Evolutionary conservation across 1,140 invertebrate genomes (phyloP).

Genomic region (Liolophura sinensis): DNA sequence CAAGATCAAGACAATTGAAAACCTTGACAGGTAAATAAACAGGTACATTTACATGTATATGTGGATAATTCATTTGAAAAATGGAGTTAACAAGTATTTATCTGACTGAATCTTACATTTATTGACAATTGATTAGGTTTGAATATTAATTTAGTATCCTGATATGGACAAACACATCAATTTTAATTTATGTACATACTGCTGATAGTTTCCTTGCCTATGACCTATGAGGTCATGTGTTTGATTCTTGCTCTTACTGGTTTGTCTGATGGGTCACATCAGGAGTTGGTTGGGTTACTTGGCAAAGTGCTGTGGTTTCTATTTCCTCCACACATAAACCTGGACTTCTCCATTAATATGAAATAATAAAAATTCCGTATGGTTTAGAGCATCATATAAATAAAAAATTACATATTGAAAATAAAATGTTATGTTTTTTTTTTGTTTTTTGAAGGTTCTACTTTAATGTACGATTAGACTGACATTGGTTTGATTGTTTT

Average conservation of each 20-base stretch:
- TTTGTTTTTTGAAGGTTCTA: not conserved
- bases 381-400: not conserved
- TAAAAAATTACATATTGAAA: not conserved
- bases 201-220: too few relatives aligned
- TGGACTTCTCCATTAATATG: too few relatives aligned
- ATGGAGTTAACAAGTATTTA: too few relatives aligned
- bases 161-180: too few relatives aligned
- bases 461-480: not conserved
- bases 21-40: slow-evolving; percentile 39
- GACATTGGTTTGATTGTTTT: slow-evolving; percentile 10
- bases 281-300: not conserved
- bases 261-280: not conserved
- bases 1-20: slow-evolving; percentile 41
- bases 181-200: too few relatives aligned
- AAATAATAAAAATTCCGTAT: too few relatives aligned
- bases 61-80: not conserved
- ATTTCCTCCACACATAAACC: not conserved
- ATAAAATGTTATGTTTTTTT: not conserved
- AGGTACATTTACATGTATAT: not conserved
- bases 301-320: not conserved
- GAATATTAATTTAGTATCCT: too few relatives aligned
- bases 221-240: too few relatives aligned
- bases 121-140: too few relatives aligned
- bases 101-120: too few relatives aligned
- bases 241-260: too few relatives aligned